Evolutionary conservation across 2,113 vertebrate species (phyloP), one percentile per base, ranked within the genome.

Genomic region (Haliaeetus leucogaster): DNA sequence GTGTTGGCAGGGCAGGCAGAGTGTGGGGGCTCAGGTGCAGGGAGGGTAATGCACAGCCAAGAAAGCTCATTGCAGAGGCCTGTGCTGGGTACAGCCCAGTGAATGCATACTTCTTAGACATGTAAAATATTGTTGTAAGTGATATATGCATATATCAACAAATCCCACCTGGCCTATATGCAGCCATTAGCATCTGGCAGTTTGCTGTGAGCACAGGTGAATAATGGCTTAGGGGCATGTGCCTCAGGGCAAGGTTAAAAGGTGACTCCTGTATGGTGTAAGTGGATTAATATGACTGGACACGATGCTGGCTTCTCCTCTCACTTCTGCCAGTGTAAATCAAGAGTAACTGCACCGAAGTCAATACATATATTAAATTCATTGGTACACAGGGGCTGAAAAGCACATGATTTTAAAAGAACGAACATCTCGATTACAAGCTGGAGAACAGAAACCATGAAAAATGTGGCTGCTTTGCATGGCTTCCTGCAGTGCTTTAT

Each of bases 111-210:
- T 89, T 84, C 81, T 50, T 27, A 61, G 84, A 59, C 34, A 23
- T 12, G 73, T 79, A 82, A 86, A 74, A 82, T 67, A 43, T 9
- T 4, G 4, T 8, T 82, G 43, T 74, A 79, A 82, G 77, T 89
- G 83, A 72, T 91, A 62, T 6, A 73, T 29, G 29, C 85, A 55
- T 66, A 79, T 32, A 94, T 86, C 91, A 87, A 82, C 94, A 96
- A 97, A 92, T 96, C 97, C 95, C 96, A 82, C 93, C 93, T 91
- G 93, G 83, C 77, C 81, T 68, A n/a, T 68, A 78, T 5, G 14
- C 58, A 84, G 89, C 86, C 73, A 91, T 96, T 93, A 95, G 81
- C 83, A 91, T 79, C 86, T 95, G 94, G 93, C 86, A 97, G 83
- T 72, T 84, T 74, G 62, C 73, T 89, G 77, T 76, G 80, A 84